Evolutionary conservation across 1,140 invertebrate genomes (phyloP).

Genomic region (Euborellia annulipes): DNA sequence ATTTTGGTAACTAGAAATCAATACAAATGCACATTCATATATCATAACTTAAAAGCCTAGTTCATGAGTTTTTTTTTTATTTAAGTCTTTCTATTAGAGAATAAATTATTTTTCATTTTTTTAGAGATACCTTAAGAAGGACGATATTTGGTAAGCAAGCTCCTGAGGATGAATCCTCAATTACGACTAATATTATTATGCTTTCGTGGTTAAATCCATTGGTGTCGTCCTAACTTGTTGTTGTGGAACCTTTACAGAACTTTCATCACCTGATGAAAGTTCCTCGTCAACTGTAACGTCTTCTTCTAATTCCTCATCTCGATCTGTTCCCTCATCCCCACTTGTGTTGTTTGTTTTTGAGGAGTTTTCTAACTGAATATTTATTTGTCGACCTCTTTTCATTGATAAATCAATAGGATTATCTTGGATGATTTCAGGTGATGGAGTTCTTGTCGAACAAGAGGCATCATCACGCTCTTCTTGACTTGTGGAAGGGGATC

Average conservation of each 20-base stretch:
- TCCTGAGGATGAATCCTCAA: too few relatives aligned
- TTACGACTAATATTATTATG: too few relatives aligned
- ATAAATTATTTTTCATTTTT: too few relatives aligned
- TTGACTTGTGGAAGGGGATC: conserved; percentile 22
- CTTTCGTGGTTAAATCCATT: conserved; percentile 5
- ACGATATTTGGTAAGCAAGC: too few relatives aligned
- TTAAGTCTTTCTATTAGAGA: too few relatives aligned
- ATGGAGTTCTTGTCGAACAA: conserved; percentile 8
- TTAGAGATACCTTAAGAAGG: too few relatives aligned
- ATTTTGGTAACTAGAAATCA: too few relatives aligned
- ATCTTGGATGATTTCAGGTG: conserved; percentile 22
- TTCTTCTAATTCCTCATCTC: conserved; percentile 4
- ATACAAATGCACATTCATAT: too few relatives aligned
- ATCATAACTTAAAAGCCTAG: too few relatives aligned
- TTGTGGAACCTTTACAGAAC: neutral
- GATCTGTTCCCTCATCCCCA: neutral
- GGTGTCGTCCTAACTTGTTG: neutral
- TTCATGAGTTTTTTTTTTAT: too few relatives aligned
- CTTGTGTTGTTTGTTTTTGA: neutral
- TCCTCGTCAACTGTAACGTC: conserved; percentile 24
- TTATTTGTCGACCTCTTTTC: conserved; percentile 38
- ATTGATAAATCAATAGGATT: conserved; percentile 37
- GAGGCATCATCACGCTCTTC: conserved; percentile 8
- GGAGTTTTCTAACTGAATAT: conserved; percentile 22
- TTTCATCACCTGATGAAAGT: conserved; percentile 33